Evolutionary conservation across 2,113 vertebrate species (phyloP), one percentile per base, ranked within the genome.

Genomic region (Xiphias gladius): DNA sequence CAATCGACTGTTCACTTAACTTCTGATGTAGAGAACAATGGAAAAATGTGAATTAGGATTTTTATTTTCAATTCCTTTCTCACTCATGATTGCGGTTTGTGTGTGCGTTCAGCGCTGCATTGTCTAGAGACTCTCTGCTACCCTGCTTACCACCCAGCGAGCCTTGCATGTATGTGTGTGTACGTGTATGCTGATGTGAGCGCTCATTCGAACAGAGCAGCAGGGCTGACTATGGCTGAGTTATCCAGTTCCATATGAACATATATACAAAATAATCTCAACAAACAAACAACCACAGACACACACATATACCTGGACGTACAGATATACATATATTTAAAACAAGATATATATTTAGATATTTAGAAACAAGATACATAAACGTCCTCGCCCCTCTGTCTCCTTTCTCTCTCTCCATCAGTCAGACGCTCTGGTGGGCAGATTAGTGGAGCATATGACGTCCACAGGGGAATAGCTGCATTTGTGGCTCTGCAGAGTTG

Each of bases 401-500:
- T 67, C 62, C 58, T 67, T 68, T 50, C 54, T 59, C 64, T 59
- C 64, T 65, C 73, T 63, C 52, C 77, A 77, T 85, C 79, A 54
- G 46, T 76, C 62, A 80, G 80, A 80, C 2, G 61, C 86, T 86
- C 74, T 70, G 48, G 58, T 16, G 30, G 83, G 78, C 86, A 90
- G 89, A 88, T 93, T 88, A 92, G 79, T 86, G 72, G 79, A 90
- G 87, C 61, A 24, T 63, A 62, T 78, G 55, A 46, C 35, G 12
- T 41, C 88, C 83, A 72, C 78, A 1, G 65, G 87, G 85, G 87
- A 93, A 87, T 87, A 81, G 67, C 73, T 89, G 81, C 76, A 46
- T 89, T 89, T 80, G 71, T 89, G 79, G 82, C 83, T 71, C 73
- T 80, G 57, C 37, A 55, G 76, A 80, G 67, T 50, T n/a, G 67